Percentiles rank a stretch among this genome's conserved stretches.
These are phyloP conservation scores for Ceratina calcarata DNA, from an alignment of 1,140 invertebrate genomes.

Conservation along the genomic window DNA sequence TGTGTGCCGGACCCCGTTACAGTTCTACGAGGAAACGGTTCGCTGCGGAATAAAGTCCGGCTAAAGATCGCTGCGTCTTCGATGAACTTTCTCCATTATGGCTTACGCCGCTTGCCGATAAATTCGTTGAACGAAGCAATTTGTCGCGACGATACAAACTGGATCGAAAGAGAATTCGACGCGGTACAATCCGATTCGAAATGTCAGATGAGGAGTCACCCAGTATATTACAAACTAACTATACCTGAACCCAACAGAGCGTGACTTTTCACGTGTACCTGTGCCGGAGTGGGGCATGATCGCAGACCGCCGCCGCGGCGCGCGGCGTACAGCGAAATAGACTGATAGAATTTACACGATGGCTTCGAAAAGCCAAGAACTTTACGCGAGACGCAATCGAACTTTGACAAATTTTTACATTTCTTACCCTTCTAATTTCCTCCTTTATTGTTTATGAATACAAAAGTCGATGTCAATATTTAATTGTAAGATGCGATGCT, in stretches of 20 bases:
- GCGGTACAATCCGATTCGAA: background rate
- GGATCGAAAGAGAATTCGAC: background rate
- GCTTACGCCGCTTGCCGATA: background rate
- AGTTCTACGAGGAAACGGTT: background rate
- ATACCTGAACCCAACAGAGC: slow-evolving; percentile 72
- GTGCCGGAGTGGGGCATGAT: slow-evolving; percentile 59
- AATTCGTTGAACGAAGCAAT: background rate
- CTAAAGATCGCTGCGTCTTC: background rate
- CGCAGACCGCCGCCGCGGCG: slow-evolving; percentile 30
- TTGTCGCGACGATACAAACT: background rate
- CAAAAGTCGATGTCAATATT: no score
- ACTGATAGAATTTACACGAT: slow-evolving; percentile 72
- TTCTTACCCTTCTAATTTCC: background rate
- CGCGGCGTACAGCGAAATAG: slow-evolving; percentile 60
- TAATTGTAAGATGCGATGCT: no score
- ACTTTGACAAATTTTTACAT: no score
- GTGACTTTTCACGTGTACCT: slow-evolving; percentile 76
- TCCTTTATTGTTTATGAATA: no score
- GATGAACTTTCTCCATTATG: background rate
- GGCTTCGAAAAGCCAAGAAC: slow-evolving; percentile 58
- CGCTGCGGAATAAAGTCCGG: background rate
- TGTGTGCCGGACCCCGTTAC: background rate
- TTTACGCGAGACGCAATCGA: slow-evolving; percentile 35
- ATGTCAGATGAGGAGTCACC: slow-evolving; percentile 55
- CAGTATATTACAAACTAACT: slow-evolving; percentile 71